Base-by-base conservation (phyloP, 2,113 vertebrate species). In the Rhegmatorhina hoffmannsi region DNA sequence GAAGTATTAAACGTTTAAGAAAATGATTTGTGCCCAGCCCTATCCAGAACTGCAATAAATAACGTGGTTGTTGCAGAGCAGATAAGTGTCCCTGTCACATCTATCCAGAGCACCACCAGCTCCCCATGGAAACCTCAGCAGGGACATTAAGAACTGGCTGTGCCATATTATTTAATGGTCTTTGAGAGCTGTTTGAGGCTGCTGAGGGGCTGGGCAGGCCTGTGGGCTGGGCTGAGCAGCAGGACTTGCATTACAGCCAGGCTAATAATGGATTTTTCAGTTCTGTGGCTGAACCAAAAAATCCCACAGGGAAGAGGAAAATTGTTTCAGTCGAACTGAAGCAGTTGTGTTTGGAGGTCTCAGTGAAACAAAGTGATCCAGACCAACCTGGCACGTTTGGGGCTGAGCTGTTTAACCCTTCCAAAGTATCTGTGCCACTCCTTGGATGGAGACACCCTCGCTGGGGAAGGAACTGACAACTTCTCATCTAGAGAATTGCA, bases 241-340 rank as follows among this genome's bases (percentile, higher is more conserved):
- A 87, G 69, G 77, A 56, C 38, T 89, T 73, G 85, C 85, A 43
- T 77, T 80, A 53, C 70, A 75, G 90, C 90, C 89, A 81, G 76
- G 90, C 89, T 92, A 90, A 77, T 94, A 95, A 92, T 95, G 95
- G 94, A 81, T 89, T 96, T 93, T 92, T 94, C 96, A 90, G 92
- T 36, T 84, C 77, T 81, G 83, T 78, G 95, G 83, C 83, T 92
- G 92, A 92, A 91, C 24, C 20, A 18, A 84, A 70, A 80, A 88
- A 44, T 92, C 94, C 94, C 96, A 17, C 2, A 66, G 94, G 92
- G 70, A 75, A 84, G 49, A 94, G 69, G 89, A 62, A 90, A 81
- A 92, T 90, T 75, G 56, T 93, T 89, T 63, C 68, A 53, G 86
- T 92, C 80, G 47, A 74, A 90, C 64, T 81, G 79, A 58, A 93